Base-by-base conservation (phyloP, 2,113 vertebrate species). In the Chaenogobius annularis region DNA sequence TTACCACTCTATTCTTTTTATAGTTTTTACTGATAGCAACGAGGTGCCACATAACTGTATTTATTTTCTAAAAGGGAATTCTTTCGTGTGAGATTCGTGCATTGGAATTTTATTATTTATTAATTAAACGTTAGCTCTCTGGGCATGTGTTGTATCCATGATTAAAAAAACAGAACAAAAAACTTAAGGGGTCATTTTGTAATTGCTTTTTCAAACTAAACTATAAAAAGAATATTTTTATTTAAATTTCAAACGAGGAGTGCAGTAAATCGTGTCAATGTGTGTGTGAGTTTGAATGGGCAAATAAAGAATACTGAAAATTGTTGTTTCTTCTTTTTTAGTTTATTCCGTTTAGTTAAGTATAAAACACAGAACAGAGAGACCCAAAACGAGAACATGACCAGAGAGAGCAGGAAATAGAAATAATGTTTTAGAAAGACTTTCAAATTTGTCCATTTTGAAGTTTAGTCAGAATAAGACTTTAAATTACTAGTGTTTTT, bases 1-100 rank as follows among this genome's bases (percentile, higher is more conserved):
- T 40, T 68, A 26, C 78, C 70, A 68, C 37, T 31, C 15, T 79
- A 64, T 78, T 64, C 8, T 86, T 85, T 83, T 69, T 40, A 13
- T 43, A 19, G 13, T 74, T 73, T 79, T 58, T 72, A 72, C 64
- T 35, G 40, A 66, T 58, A 71, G 56, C 54, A 78, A 73, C 65
- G 70, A 80, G 72, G 70, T 77, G 56, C 80, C 79, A 79, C 74
- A 82, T 58, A 67, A 40, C 37, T 77, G 64, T 70, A 71, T 69
- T 47, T 11, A 69, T 79, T 85, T 81, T 73, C 77, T 20, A 17
- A 63, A 20, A 62, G 40, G 43, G 79, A 71, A 20, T 58, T 47
- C 44, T 77, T 75, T 52, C 11, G 69, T 69, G 19, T 74, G 37
- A 31, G 76, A 70, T 84, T 44, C 78, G 61, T 78, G 13, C 20